Evolutionary conservation across 2,113 vertebrate genomes (phyloP), one percentile per base, ranked within the genome.

Genomic region (Stigmatopora nigra): DNA sequence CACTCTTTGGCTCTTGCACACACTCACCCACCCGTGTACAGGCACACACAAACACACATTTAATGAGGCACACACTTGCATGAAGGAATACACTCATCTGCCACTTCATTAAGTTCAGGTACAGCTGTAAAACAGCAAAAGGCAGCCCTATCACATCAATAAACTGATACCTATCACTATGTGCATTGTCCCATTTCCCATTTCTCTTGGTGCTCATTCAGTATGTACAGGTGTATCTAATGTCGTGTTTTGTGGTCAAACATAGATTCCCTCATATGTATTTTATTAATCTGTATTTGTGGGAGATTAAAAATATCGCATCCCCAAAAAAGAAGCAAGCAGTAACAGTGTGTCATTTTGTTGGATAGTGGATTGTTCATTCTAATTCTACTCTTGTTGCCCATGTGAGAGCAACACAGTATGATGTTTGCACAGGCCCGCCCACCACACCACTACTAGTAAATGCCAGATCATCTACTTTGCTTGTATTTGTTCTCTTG

Each of bases 321-420:
- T 71, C 11, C 56, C 6, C 10, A 68, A 53, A 48, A 31, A 45
- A 65, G 44, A 78, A 78, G 73, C 38, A 44, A 72, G 72, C 64
- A 63, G 70, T 75, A 73, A 78, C 68, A 66, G 22, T 48, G 12
- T 78, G 73, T 76, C 81, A 72, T 65, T 71, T 76, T 57, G 19
- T 70, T 78, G 78, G 69, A 78, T 51, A 16, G 60, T 63, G 71
- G 78, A 80, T 75, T 86, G 80, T 80, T 84, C 74, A 69, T 55
- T 75, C 70, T 79, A 78, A 84, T 82, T 78, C 78, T 67, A 76
- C 63, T 72, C 76, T 75, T 64, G 15, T 45, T 55, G 35, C 73
- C 62, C 82, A 64, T 77, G 16, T 45, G 79, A 79, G 82, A 82
- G 20, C 59, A 66, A 68, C 63, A 35, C 58, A 2, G 72, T 16